These are phyloP conservation scores for Corythoichthys haematopterus DNA, from an alignment of 2,113 vertebrate species.

Conservation along the genomic window DNA sequence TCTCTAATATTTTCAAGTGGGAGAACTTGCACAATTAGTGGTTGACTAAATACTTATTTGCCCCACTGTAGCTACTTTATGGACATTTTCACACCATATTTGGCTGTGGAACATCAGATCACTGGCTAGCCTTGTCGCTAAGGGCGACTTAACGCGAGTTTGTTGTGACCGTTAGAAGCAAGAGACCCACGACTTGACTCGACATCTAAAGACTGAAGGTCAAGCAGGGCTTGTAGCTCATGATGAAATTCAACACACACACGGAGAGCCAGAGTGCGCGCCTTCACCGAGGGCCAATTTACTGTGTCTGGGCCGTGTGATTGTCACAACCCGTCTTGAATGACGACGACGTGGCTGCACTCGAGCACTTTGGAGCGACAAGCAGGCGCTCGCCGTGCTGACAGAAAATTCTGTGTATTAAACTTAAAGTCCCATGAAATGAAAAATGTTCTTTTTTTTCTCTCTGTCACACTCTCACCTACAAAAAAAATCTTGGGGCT, in stretches of 20 bases:
- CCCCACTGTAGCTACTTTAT: too few species aligned
- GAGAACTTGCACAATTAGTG: too few species aligned
- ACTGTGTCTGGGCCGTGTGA: constrained; percentile 28
- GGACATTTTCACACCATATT: neutral
- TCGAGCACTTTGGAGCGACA: constrained; percentile 18
- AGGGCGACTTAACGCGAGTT: neutral
- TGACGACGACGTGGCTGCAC: constrained; percentile 21
- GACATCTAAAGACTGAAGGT: constrained; percentile 1
- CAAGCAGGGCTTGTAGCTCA: neutral
- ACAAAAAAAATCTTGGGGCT: neutral
- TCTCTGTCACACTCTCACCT: constrained; percentile 10
- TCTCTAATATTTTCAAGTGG: too few species aligned
- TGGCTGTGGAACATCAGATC: neutral
- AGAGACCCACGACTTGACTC: neutral
- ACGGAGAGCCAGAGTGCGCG: neutral
- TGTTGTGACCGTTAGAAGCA: neutral
- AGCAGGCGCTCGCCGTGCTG: constrained; percentile 17
- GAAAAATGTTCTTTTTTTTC: constrained; percentile 13
- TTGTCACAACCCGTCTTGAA: constrained; percentile 19
- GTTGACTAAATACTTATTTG: too few species aligned
- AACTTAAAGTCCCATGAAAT: constrained; percentile 47
- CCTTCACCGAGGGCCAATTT: constrained; percentile 28
- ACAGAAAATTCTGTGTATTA: constrained; percentile 25
- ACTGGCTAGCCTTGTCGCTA: neutral
- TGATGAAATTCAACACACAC: neutral